Base-by-base conservation (phyloP, 2,888 invertebrate genomes). In the Hymenopus coronatus region DNA sequence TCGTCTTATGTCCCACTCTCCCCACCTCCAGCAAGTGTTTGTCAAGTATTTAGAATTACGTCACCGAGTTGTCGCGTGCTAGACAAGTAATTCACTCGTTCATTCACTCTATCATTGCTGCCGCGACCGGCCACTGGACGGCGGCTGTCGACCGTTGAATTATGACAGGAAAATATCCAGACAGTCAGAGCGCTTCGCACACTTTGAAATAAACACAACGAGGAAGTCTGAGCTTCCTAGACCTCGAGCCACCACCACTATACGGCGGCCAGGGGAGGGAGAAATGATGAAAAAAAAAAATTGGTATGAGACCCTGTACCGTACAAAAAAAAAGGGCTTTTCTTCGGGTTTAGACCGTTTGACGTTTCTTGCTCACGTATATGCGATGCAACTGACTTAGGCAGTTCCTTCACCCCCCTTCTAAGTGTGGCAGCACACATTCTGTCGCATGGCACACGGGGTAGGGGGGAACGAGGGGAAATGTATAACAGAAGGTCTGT, bases 401-500 rank as follows among this genome's bases (percentile, higher is more conserved):
- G 85, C 54, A 85, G 54, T 85, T 70, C 54, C 54, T 70, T 70
- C 54, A 70, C 54, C 54, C 54, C 54, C 54, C 54, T 70, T 70
- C 54, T 70, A 87, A 87, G 87, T 87, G 87, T 87, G 87, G 87
- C 87, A 87, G 81, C 81, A 82, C 81, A 82, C 87, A 87, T 87
- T 87, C n/a, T 85, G 85, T 85, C 85, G 85, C 85, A 85, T 85
- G 85, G 85, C 46, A 85, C 70, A 54, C 85, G 70, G 54, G 54
- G 28, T 9, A 12, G 82, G 87, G 14, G n/a, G 83, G 82, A 83
- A 54, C 28, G 88, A 86, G 88, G 83, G 70, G 46, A 70, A 28
- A 28, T 28, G 84, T 83, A 88, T 83, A 88, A 90, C 90, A 90
- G 90, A 90, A 88, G 90, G 90, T 90, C 89, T 90, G 90, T 90